A percentile compares a stretch with the other conserved stretches of the same genome.
phyloP scores from a whole-genome alignment of 2,113 vertebrate species.

The Anolis carolinensis region DNA sequence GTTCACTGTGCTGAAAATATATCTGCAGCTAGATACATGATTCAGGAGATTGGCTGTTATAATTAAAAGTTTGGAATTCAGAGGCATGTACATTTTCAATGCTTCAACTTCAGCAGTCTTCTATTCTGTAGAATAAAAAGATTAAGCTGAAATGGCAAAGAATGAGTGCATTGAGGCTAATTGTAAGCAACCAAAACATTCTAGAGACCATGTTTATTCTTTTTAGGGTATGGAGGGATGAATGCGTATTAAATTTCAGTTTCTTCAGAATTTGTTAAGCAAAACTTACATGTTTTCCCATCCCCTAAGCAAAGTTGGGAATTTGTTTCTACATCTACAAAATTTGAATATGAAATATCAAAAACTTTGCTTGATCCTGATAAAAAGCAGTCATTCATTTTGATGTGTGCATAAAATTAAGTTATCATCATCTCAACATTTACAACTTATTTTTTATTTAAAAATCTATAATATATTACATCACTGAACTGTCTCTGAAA shows the following conservation, averaged over 20 bases:
- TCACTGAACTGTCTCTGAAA: background rate
- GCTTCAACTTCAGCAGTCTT: background rate
- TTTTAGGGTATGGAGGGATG: background rate
- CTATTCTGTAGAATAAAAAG: background rate
- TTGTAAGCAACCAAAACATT: background rate
- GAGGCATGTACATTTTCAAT: background rate
- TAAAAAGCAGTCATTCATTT: background rate
- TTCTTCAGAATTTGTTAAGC: too few species aligned
- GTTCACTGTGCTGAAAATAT: background rate
- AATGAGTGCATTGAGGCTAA: background rate
- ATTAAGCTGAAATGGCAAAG: background rate
- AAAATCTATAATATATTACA: background rate
- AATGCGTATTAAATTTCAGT: too few species aligned
- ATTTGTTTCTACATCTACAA: too few species aligned
- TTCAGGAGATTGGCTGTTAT: background rate
- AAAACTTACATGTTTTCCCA: too few species aligned
- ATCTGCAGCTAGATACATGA: background rate
- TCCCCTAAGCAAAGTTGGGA: too few species aligned
- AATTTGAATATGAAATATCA: too few species aligned
- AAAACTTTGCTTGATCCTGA: too few species aligned
- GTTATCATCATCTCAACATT: background rate
- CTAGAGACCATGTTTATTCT: background rate
- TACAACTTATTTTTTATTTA: background rate
- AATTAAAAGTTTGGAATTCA: background rate
- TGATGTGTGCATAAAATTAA: background rate